These are phyloP conservation scores for Lutjanus campechanus DNA, from an alignment of 2,797 vertebrate genomes.

Conservation along the genomic window DNA sequence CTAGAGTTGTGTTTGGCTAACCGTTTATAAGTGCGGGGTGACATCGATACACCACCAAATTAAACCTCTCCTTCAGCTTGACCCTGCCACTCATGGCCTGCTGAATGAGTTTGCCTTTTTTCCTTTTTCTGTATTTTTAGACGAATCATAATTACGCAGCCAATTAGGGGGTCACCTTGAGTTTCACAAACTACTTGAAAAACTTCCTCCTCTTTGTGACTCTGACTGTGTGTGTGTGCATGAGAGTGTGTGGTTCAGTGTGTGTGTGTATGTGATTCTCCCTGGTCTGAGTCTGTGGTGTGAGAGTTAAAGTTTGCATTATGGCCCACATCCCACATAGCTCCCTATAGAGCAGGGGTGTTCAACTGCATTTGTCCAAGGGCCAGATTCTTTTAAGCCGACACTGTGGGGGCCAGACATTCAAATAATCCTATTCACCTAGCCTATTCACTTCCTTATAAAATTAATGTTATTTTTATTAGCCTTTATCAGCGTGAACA, in stretches of 20 bases:
- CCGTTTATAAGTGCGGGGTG: slow-evolving; percentile 77
- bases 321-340: background rate
- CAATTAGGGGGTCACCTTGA: slow-evolving; percentile 87
- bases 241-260: slow-evolving; percentile 5
- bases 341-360: background rate
- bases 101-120: slow-evolving; percentile 76
- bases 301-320: slow-evolving; percentile 22
- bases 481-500: no score
- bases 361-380: no score
- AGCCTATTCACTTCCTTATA: no score
- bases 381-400: no score
- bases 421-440: no score
- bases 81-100: slow-evolving; percentile 81
- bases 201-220: slow-evolving; percentile 66
- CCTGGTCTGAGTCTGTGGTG: slow-evolving; percentile 5
- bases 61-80: slow-evolving; percentile 83
- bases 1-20: slow-evolving; percentile 84
- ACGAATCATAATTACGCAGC: slow-evolving; percentile 83
- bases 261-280: slow-evolving; percentile 14
- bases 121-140: slow-evolving; percentile 75
- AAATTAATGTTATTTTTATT: no score
- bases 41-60: slow-evolving; percentile 82
- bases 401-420: no score
- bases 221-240: slow-evolving; percentile 17
- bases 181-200: slow-evolving; percentile 76